These are phyloP conservation scores for Pandemis corylana DNA, from an alignment of 2,888 invertebrate genomes.

Conservation along the genomic window DNA sequence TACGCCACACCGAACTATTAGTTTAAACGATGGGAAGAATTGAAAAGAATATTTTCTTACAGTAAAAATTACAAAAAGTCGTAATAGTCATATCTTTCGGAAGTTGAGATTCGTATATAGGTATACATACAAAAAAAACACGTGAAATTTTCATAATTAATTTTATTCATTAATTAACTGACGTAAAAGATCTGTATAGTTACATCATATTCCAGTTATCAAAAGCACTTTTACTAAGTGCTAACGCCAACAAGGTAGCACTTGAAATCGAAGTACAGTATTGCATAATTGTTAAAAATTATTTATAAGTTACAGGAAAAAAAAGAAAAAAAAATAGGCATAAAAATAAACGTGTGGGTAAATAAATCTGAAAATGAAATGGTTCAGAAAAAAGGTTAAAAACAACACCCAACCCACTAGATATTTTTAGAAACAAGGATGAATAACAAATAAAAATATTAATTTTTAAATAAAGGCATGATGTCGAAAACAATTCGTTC, in stretches of 20 bases:
- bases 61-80: no score
- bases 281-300: not conserved
- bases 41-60: no score
- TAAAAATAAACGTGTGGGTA: not conserved
- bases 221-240: constrained; percentile 2
- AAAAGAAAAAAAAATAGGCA: not conserved
- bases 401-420: no score
- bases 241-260: not conserved
- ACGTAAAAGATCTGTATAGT: constrained; percentile 12
- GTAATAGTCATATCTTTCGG: no score
- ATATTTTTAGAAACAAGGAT: no score
- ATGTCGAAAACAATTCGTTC: not conserved
- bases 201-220: constrained; percentile 34
- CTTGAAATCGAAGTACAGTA: not conserved
- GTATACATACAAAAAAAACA: not conserved
- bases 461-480: not conserved
- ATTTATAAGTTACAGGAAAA: not conserved
- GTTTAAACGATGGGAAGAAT: no score
- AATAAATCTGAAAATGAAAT: no score
- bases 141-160: not conserved
- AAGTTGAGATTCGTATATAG: not conserved
- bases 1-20: no score
- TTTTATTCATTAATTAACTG: constrained; percentile 13
- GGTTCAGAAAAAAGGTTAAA: no score
- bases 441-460: not conserved